Conservation (phyloP, 2,113 vertebrate genomes). For the Azemiops feae region DNA sequence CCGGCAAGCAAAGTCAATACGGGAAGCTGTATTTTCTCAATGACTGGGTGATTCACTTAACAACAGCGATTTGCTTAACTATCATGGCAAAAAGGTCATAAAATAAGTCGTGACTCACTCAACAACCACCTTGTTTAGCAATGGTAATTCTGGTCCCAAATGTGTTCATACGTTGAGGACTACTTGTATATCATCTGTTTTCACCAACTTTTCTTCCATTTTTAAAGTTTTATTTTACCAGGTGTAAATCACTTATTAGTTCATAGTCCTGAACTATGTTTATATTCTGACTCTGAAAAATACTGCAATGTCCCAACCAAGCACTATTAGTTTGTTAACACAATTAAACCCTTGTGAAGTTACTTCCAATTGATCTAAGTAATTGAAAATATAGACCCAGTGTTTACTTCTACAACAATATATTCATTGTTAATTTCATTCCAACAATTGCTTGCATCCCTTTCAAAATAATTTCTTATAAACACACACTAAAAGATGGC, state of each 20-base stretch:
- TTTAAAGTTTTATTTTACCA: neutral
- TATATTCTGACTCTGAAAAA: neutral
- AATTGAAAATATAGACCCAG: neutral
- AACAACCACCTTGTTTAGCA: too few relatives aligned
- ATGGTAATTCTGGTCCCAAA: too few relatives aligned
- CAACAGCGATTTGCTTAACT: too few relatives aligned
- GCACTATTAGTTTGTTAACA: neutral
- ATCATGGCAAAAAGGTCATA: too few relatives aligned
- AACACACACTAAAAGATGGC: neutral
- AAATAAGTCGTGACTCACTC: too few relatives aligned
- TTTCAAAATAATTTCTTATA: neutral
- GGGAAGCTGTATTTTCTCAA: too few relatives aligned
- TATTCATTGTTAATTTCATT: neutral
- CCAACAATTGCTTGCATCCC: neutral
- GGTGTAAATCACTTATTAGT: too few relatives aligned
- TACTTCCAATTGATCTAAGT: neutral
- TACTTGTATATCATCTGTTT: neutral
- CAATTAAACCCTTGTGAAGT: neutral
- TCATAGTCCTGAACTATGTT: neutral
- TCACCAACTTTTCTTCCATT: too few relatives aligned
- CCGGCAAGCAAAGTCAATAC: too few relatives aligned
- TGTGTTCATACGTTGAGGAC: too few relatives aligned
- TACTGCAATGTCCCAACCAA: neutral
- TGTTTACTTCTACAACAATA: neutral
- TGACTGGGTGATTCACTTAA: too few relatives aligned